Percentiles rank a stretch among this genome's conserved stretches.
Evolutionary conservation across 2,113 vertebrate species (phyloP).

Genomic region (Hippocampus barbouri): DNA sequence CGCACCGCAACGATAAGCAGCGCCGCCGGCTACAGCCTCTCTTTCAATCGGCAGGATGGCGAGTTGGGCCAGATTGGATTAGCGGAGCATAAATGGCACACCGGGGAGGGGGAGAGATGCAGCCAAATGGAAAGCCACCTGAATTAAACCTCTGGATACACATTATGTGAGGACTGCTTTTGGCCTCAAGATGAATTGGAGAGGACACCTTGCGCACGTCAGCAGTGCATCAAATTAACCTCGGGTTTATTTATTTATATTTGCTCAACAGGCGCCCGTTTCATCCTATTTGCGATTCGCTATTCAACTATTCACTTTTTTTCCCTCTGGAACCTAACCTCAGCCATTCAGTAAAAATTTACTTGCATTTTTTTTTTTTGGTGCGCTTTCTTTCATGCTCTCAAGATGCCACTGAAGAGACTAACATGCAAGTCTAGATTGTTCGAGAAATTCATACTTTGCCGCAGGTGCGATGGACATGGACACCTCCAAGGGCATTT

Average conservation of each 20-base stretch:
- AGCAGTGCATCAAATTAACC: neutral
- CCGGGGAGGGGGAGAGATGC: constrained; percentile 24
- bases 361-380: too few species aligned
- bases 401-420: too few species aligned
- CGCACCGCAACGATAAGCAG: constrained; percentile 34
- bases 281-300: too few species aligned
- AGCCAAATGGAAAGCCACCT: constrained; percentile 54
- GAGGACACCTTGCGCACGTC: neutral
- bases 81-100: constrained; percentile 53
- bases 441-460: too few species aligned
- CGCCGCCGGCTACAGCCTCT: constrained; percentile 25
- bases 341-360: too few species aligned
- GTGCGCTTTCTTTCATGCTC: too few species aligned
- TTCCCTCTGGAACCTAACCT: too few species aligned
- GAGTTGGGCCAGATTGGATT: constrained; percentile 55
- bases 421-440: too few species aligned
- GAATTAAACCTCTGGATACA: constrained; percentile 49
- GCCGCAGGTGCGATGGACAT: too few species aligned
- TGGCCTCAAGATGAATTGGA: constrained; percentile 13
- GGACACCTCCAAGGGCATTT: too few species aligned
- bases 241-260: neutral
- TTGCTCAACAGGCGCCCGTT: neutral
- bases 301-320: too few species aligned
- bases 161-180: constrained; percentile 19
- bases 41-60: constrained; percentile 24